Evolutionary conservation across 2,888 invertebrate genomes (phyloP).

Genomic region (Schizotus pectinicornis): DNA sequence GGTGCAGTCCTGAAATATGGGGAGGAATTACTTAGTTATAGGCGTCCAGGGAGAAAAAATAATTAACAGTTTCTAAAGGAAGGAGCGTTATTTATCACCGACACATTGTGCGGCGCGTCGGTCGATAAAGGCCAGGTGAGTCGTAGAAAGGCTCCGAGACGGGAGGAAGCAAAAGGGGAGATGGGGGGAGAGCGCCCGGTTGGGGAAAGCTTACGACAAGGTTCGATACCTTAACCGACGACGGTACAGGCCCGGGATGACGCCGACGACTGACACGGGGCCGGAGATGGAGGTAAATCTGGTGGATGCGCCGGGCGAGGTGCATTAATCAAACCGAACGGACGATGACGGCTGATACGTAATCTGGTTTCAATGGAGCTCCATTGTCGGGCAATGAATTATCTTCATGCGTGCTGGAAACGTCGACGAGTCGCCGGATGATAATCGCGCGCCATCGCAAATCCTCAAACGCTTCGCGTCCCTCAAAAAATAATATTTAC

Average conservation of each 20-base stretch:
- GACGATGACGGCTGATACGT: slow-evolving; percentile 24
- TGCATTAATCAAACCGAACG: slow-evolving; percentile 10
- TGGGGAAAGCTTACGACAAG: slow-evolving; percentile 28
- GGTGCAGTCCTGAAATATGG: slow-evolving; percentile 20
- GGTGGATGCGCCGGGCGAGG: slow-evolving; percentile 14
- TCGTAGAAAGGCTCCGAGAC: slow-evolving; percentile 43
- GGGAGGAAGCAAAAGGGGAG: slow-evolving; percentile 28
- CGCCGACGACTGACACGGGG: slow-evolving; percentile 16
- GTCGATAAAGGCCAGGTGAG: slow-evolving; percentile 52
- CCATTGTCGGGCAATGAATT: slow-evolving; percentile 23
- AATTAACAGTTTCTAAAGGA: slow-evolving; percentile 48
- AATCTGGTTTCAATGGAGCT: slow-evolving; percentile 17
- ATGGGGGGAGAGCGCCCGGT: slow-evolving; percentile 7
- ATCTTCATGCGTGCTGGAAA: slow-evolving; percentile 18
- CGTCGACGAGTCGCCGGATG: no score
- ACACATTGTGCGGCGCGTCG: slow-evolving; percentile 43
- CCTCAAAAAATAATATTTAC: no score
- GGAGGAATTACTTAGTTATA: slow-evolving; percentile 44
- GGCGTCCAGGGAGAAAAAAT: slow-evolving; percentile 47
- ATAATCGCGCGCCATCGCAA: no score
- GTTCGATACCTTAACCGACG: slow-evolving; percentile 33
- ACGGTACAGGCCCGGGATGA: slow-evolving; percentile 29
- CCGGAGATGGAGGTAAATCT: slow-evolving; percentile 20
- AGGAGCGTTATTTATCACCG: slow-evolving; percentile 48
- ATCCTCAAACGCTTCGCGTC: no score